Evolutionary conservation across 2,113 vertebrate species (phyloP).

Genomic region (Dermatemys mawii): DNA sequence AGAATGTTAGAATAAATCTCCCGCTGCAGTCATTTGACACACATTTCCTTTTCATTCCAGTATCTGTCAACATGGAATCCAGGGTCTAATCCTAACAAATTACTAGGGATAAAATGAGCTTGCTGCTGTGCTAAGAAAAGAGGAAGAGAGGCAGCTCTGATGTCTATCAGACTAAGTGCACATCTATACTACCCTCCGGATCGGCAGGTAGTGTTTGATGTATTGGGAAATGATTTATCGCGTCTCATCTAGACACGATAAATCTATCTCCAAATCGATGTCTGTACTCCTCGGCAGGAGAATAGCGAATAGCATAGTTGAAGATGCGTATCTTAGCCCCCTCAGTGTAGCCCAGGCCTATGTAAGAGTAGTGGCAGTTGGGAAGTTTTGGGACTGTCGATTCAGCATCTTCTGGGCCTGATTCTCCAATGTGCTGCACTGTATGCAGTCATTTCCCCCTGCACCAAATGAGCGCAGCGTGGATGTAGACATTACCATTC

Average conservation of each 20-base stretch:
- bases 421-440: neutral
- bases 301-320: no score
- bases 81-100: neutral
- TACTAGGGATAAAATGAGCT: neutral
- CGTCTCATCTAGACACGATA: no score
- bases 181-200: no score
- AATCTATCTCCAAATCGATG: no score
- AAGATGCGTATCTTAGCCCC: no score
- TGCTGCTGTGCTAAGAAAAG: neutral
- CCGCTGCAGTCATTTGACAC: neutral
- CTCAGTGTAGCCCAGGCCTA: no score
- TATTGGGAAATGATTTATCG: no score
- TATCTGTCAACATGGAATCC: neutral
- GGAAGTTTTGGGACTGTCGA: neutral
- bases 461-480: fast-evolving
- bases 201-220: no score
- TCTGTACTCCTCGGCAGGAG: no score
- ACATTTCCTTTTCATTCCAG: neutral
- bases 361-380: neutral
- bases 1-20: neutral
- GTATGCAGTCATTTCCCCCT: neutral
- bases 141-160: neutral
- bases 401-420: neutral
- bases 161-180: neutral
- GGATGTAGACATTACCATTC: neutral